Evolutionary conservation across 2,797 vertebrate genomes (phyloP), one percentile per base, ranked within the genome.

Genomic region (Okamejei kenojei): DNA sequence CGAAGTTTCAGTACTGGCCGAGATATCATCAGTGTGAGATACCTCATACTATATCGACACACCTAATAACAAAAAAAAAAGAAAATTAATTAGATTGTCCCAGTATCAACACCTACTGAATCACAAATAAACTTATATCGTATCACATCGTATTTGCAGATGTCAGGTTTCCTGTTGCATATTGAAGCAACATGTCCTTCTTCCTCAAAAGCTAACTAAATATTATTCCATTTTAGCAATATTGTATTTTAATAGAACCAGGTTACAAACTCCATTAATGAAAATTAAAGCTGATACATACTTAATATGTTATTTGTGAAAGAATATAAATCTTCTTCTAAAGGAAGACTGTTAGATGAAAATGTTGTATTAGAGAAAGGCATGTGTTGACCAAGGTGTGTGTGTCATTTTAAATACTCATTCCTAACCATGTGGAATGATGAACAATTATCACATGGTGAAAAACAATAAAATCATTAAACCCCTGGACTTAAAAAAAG

Each of bases 1-100:
- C 97, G 97, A 93, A 99, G 96, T 93, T 97, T 98, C 94, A 99
- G 96, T 93, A 99, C 99, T 0, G 99, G 99, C 73, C 99, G 96
- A 0, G 98, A 95, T 93, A 98, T 96, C 98, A 99, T 99, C 95
- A 99, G 96, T 0, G 97, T 95, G 94, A 99, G 96, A 95, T 99
- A 99, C n/a, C 99, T 97, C 97, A 99, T 96, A 91, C 98, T 99
- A 93, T 98, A 98, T 77, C 99, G 98, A 1, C 98, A 99, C 88
- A 99, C 99, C 98, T 99, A 94, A 82, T 93, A 80, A 93, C 15
- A 74, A 29, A 29, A 10, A 23, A 73, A 38, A 54, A 81, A 45
- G 45, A 79, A 79, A 74, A 63, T 79, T 35, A 93, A 73, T 91
- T 35, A 76, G 90, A 54, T 26, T 45, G 23, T 1, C 13, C 23